Evolutionary conservation across 1,140 invertebrate species (phyloP), one percentile per base, ranked within the genome.

Genomic region (Zaprionus camerounensis): DNA sequence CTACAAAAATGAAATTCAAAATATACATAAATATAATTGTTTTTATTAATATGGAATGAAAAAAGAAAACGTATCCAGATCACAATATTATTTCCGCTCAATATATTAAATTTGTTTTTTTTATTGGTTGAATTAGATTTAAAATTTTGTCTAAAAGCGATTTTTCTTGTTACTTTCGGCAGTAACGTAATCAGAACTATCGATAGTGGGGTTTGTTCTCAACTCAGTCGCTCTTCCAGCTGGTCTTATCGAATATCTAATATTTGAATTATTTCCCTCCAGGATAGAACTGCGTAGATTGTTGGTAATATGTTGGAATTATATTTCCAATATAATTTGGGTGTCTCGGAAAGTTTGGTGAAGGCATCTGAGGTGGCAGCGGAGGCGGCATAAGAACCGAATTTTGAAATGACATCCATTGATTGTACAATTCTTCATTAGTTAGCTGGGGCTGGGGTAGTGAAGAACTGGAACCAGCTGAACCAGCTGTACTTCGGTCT

Each of bases 391-490:
- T 26, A 12, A 5, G 12, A 41, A 13, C 2, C 15, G 34, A 26
- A 13, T 74, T 57, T 9, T 62, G 72, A 24, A 49, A 75, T 41
- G 28, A 26, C 22, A 66, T 4, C 72, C 67, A 78, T 53, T 36
- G 56, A 6, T 71, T n/a, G 28, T 66, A 26, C 6, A 41, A 6
- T 11, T 71, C 57, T 22, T 76, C 49, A 5, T 15, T 11, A 5
- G 41, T 26, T 3, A 67, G 49, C 31, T 56, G 36, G 24, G 72
- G 57, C 31, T 56, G 36, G 24, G 46, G 55, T 22, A 56, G 7
- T 3, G 49, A 6, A 12, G 44, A 49, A 2, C 1, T 3, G 41
- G n/a, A 17, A 17, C 76, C 76, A 2, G 46, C 76, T 3, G 22
- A 17, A 15, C 76, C 76, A 2, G 46, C 76, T 3, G 17, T 6